Base-by-base conservation (phyloP, 2,797 vertebrate genomes). In the Chaetodon trifasciatus region DNA sequence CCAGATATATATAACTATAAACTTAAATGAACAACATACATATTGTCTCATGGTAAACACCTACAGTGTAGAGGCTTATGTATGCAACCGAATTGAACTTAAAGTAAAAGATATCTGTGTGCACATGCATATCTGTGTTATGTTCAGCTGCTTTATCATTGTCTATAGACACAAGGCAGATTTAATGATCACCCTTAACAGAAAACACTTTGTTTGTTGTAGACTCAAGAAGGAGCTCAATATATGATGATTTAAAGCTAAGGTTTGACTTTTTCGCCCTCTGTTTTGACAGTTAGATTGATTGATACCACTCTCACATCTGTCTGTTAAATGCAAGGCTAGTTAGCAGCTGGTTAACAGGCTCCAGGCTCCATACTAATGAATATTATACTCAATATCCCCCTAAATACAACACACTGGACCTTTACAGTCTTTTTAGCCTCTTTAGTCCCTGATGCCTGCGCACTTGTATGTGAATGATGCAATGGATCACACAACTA, bases 401-500 rank as follows among this genome's bases (percentile, higher is more conserved):
- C 4, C 3, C 28, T 32, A 32, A 32, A 32, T 32, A 2, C 28
- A 32, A 32, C 28, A 32, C 28, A 32, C 28, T 32, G 28, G 28
- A 32, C 28, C 28, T 49, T 10, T 17, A 16, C 32, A 21, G 28
- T 23, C 28, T 4, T 57, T 70, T 72, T 61, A 23, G 42, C 8
- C 10, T 68, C 12, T 19, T 3, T 60, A 40, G 5, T 39, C 35
- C 8, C 5, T 56, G 39, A 44, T 4, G 2, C 8, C 24, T 32
- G 46, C 9, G 13, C 24, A 3, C 28, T 60, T 57, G 23, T 66
- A 35, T 65, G 49, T 50, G 47, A 7, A 21, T 28, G 9, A 55
- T 37, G 67, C 66, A 60, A n/a, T 40, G 52, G 28, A 66, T 62
- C 46, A 67, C 79, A 69, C 13, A 55, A 68, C 49, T 35, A 70